phyloP scores from a whole-genome alignment of 2,888 invertebrate species.

The Drosophila emarginata region DNA sequence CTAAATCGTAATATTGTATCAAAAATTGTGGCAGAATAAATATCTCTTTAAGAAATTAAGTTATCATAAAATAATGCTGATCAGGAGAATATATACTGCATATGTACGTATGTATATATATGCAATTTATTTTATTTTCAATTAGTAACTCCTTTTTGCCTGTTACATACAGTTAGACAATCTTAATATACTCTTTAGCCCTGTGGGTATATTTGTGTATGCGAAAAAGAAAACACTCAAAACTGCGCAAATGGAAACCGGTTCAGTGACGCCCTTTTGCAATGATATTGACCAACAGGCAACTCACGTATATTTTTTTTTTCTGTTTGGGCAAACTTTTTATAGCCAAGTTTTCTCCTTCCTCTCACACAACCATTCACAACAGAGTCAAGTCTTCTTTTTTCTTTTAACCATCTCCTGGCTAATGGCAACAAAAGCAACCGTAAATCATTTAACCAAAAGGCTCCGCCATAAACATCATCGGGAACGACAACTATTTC shows the following conservation, averaged over 20 bases:
- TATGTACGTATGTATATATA: too few relatives aligned
- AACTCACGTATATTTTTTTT: slow-evolving; percentile 20
- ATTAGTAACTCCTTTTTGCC: slow-evolving; percentile 12
- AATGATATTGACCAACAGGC: slow-evolving; percentile 48
- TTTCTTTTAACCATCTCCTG: slow-evolving; percentile 1
- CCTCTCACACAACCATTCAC: too few relatives aligned
- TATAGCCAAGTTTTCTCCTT: neutral
- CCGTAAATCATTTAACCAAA: slow-evolving; percentile 69
- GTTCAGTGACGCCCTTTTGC: slow-evolving; percentile 42
- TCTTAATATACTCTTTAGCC: neutral
- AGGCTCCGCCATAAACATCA: slow-evolving; percentile 53
- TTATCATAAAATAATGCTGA: too few relatives aligned
- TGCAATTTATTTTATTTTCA: too few relatives aligned
- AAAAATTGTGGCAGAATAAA: too few relatives aligned
- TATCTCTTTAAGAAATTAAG: too few relatives aligned
- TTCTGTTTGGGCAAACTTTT: neutral
- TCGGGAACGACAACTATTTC: slow-evolving; percentile 57
- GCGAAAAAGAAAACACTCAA: slow-evolving; percentile 31
- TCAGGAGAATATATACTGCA: neutral
- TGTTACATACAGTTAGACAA: neutral
- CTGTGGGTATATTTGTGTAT: neutral
- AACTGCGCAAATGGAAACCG: slow-evolving; percentile 63
- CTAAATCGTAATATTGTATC: too few relatives aligned
- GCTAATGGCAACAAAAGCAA: slow-evolving; percentile 44
- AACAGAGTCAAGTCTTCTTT: slow-evolving; percentile 7